Evolutionary conservation across 2,888 invertebrate species (phyloP).

Genomic region (Ernsta delagoae): DNA sequence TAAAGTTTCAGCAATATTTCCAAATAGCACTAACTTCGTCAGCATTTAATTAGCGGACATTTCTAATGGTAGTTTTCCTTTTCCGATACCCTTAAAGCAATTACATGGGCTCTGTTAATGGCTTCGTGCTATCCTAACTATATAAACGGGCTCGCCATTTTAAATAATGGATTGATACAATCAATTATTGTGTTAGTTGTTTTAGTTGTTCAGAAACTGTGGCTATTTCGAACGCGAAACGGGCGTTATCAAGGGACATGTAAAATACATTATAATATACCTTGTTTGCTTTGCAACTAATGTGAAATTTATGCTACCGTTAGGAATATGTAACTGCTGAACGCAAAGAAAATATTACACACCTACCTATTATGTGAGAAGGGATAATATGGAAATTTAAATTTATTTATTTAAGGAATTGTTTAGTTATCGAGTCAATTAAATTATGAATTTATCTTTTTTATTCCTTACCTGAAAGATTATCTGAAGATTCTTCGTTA

Average conservation of each 20-base stretch:
- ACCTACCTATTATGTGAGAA: too few relatives aligned
- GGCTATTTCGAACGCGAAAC: background rate
- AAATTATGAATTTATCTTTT: too few relatives aligned
- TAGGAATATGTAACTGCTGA: background rate
- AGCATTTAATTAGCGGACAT: background rate
- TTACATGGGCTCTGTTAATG: conserved; percentile 1
- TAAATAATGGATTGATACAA: conserved; percentile 3
- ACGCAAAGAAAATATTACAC: too few relatives aligned
- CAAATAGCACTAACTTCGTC: background rate
- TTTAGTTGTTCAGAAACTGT: background rate
- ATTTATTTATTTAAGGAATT: too few relatives aligned
- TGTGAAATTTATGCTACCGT: background rate
- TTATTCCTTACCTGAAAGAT: too few relatives aligned
- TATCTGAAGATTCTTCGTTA: too few relatives aligned
- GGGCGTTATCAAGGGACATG: background rate
- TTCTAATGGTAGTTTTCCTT: background rate
- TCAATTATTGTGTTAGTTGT: background rate
- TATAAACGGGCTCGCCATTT: background rate
- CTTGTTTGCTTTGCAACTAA: background rate
- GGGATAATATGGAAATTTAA: too few relatives aligned
- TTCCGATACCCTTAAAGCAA: background rate
- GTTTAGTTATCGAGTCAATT: too few relatives aligned
- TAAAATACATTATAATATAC: background rate
- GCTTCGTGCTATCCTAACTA: background rate
- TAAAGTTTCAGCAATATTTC: background rate